Percentiles rank a stretch among this genome's conserved stretches.
Evolutionary conservation across 2,888 invertebrate species (phyloP).

Genomic region (Drosophila longiperda): DNA sequence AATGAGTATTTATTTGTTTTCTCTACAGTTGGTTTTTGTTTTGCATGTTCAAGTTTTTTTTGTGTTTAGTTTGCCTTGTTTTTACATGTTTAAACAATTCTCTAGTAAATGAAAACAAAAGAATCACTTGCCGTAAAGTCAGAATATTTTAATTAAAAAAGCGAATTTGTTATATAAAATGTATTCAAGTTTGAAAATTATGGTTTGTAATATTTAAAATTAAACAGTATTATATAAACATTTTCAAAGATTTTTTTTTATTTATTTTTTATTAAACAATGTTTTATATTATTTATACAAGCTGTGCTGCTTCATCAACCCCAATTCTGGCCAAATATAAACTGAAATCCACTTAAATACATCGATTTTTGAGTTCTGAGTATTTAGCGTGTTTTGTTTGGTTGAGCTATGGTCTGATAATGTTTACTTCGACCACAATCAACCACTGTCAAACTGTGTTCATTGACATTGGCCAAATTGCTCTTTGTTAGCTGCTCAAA

Average conservation of each 20-base stretch:
- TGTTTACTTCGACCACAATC: background rate
- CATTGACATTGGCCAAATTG: conserved; percentile 33
- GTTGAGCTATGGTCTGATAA: background rate
- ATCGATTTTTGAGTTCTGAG: background rate
- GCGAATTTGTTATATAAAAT: background rate
- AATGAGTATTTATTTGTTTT: background rate
- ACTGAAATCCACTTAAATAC: background rate
- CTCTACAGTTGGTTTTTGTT: background rate
- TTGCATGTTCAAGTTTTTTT: background rate
- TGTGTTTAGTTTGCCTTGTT: background rate
- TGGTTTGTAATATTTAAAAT: background rate
- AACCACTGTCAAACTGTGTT: conserved; percentile 18
- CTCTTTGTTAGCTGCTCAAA: conserved; percentile 34
- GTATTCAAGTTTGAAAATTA: background rate
- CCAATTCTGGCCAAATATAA: background rate
- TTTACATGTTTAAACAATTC: background rate
- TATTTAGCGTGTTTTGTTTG: background rate
- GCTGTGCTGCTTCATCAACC: background rate
- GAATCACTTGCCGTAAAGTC: background rate
- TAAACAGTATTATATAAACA: background rate
- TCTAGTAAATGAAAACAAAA: background rate
- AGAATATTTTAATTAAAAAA: background rate
- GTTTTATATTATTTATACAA: background rate
- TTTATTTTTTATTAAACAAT: background rate
- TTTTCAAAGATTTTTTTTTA: background rate